Percentiles rank a stretch among this genome's conserved stretches.
phyloP scores from a whole-genome alignment of 23 tunicate genomes.

The Oikopleura albicans region DNA sequence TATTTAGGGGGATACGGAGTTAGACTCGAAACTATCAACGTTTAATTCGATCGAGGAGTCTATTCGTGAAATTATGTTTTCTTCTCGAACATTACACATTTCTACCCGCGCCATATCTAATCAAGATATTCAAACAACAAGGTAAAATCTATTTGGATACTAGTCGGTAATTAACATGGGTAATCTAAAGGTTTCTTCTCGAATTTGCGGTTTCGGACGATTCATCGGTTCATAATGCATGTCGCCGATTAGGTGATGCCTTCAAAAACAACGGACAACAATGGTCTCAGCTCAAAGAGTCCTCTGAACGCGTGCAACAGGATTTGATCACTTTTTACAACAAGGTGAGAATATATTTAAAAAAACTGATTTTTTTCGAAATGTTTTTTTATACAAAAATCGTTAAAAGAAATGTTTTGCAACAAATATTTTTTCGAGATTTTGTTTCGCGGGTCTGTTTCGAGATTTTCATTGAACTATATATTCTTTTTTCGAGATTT shows the following conservation, averaged over 20 bases:
- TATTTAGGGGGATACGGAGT: constrained; percentile 6
- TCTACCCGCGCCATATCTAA: neutral
- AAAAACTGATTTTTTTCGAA: too few relatives aligned
- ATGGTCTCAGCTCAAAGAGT: too few relatives aligned
- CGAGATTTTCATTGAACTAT: too few relatives aligned
- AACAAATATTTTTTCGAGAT: too few relatives aligned
- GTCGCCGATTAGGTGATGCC: neutral
- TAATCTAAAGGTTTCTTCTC: neutral
- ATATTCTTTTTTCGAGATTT: too few relatives aligned
- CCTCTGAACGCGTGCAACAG: neutral
- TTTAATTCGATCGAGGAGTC: neutral
- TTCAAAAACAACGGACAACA: too few relatives aligned
- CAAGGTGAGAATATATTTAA: too few relatives aligned
- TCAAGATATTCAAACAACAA: constrained; percentile 3
- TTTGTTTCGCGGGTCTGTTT: too few relatives aligned
- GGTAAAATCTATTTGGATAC: neutral
- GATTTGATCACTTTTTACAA: neutral
- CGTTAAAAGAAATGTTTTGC: too few relatives aligned
- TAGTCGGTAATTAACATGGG: neutral
- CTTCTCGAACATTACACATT: neutral
- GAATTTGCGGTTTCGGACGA: neutral
- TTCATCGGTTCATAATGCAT: neutral
- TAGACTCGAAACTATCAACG: neutral
- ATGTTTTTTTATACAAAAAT: too few relatives aligned
- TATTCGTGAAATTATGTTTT: neutral